phyloP scores from a whole-genome alignment of 2,797 vertebrate species.

The Helarctos malayanus region DNA sequence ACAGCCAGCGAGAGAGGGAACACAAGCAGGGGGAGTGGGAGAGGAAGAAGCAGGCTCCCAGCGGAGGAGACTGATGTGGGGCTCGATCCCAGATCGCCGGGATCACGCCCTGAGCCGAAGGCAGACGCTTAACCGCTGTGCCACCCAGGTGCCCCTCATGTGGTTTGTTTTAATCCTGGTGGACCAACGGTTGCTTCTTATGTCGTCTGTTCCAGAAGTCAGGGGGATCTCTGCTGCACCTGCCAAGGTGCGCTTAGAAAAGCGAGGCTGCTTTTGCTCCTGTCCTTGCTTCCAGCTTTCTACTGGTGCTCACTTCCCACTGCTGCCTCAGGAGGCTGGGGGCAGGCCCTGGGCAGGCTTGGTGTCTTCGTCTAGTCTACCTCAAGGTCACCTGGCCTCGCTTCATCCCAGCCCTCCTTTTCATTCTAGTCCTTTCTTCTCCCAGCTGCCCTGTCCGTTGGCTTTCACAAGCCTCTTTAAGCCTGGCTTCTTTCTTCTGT shows the following conservation, averaged over 20 bases:
- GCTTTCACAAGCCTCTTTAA: conserved; percentile 53
- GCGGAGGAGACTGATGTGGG: too few relatives aligned
- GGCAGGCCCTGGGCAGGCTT: not conserved
- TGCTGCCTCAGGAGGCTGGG: not conserved
- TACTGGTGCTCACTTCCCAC: not conserved
- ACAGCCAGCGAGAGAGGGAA: too few relatives aligned
- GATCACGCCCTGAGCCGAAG: too few relatives aligned
- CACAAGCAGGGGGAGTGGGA: too few relatives aligned
- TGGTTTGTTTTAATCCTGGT: not conserved
- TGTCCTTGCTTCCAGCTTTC: not conserved
- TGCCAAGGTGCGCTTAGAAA: conserved; percentile 13
- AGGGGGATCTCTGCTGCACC: not conserved
- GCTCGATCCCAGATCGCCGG: too few relatives aligned
- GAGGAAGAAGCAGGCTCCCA: too few relatives aligned
- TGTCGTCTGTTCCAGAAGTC: not conserved
- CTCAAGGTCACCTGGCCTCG: conserved; percentile 42
- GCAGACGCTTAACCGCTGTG: too few relatives aligned
- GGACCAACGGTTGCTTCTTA: conserved; percentile 10
- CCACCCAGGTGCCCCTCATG: too few relatives aligned
- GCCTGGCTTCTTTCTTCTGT: not conserved
- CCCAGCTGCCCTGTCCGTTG: not conserved
- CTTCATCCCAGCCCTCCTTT: conserved; percentile 51
- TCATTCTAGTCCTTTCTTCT: not conserved
- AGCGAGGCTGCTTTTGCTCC: not conserved
- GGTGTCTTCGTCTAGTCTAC: not conserved